Base-by-base conservation (phyloP, 1,140 invertebrate genomes). In the Pseudomyrmex concolor region DNA sequence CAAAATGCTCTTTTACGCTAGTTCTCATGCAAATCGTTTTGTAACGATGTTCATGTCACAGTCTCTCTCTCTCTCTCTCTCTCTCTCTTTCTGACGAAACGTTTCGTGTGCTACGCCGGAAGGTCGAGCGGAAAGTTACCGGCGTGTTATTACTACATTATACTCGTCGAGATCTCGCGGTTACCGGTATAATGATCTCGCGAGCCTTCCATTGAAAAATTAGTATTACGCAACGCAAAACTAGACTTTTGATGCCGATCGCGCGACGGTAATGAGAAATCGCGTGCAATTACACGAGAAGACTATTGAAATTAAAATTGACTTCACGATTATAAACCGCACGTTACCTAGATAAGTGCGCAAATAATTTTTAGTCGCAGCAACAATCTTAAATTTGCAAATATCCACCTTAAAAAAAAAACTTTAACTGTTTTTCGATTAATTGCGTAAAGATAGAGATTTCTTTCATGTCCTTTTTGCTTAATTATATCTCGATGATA, bases 91-190 rank as follows among this genome's bases (percentile, higher is more conserved):
- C 22, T n/a, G 48, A 67, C 50, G 67, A 67, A 59, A 48, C 70
- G 50, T 78, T 77, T 55, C 43, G 34, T 17, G 51, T 22, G 64
- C 15, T 19, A 12, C 19, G 54, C 34, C 19, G 43, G 10, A 48
- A 71, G 66, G 55, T 70, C 43, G 22, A 71, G 45, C 43, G 66
- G 76, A 59, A 78, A 78, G 51, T 70, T 80, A 19, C 54, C 22
- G 45, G 45, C n/a, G 54, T 12, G 17, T 59, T 48, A 50, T 80
- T 59, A 70, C 43, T 19, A 15, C 19, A 54, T 34, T 51, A 51
- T 13, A 51, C 50, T 51, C 13, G 50, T 22, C 43, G 64, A 70
- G 54, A 78, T 59, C 64, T 22, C 76, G 22, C 43, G 19, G 43
- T 50, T 80, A 71, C 43, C 19, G n/a, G 22, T 25, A 25, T 80